Base-by-base conservation (phyloP, 2,888 invertebrate species). In the Aspidapion aeneum region DNA sequence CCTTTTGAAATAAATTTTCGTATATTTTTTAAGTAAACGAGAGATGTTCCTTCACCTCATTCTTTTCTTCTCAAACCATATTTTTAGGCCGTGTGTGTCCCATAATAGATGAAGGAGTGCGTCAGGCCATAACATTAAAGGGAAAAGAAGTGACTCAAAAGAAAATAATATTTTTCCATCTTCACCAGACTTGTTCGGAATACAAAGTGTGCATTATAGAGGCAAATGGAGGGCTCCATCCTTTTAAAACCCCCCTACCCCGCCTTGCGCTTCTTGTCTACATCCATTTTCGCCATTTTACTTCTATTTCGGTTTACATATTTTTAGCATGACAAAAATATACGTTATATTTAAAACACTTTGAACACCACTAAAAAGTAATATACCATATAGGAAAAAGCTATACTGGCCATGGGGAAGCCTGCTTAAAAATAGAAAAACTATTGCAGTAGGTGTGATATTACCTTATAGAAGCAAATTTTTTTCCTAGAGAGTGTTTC, bases 121-220 rank as follows among this genome's bases (percentile, higher is more conserved):
- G 52, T 52, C 64, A 61, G 61, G 61, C 63, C 63, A 66, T 66
- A 64, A 66, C 65, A 67, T 67, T 63, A 65, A 64, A 65, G 69
- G 72, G 60, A 72, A 73, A 73, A 75, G 74, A 74, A 75, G 74
- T 76, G 76, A 76, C 74, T 75, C 74, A 50, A 75, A 76, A 75
- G 76, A 75, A 77, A 77, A 77, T 77, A 77, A 77, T 77, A 77
- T 78, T 78, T 77, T 76, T 75, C 77, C 77, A 78, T 78, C 74
- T 76, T 72, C 71, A 73, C 73, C 75, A 74, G 74, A 74, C 75
- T 74, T 71, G 74, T 74, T 73, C 75, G 61, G 77, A 76, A 78
- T 78, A 78, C 77, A 77, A 78, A 78, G 75, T 78, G 74, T 75
- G 75, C 74, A 77, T 77, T 76, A 76, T 75, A 73, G 71, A 73